These are phyloP conservation scores for Maccullochella peelii DNA, from an alignment of 2,113 vertebrate species.

Conservation along the genomic window DNA sequence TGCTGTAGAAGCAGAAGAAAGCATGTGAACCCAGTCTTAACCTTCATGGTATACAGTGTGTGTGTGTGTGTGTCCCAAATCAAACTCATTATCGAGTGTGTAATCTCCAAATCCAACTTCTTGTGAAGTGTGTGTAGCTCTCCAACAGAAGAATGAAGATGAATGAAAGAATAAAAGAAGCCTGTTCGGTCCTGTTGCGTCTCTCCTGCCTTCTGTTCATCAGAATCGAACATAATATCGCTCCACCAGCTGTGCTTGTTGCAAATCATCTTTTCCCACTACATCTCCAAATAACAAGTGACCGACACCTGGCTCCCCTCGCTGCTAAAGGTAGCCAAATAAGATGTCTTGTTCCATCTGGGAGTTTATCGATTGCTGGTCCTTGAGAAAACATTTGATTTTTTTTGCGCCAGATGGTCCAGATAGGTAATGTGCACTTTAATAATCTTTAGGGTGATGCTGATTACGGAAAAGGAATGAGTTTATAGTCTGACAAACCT, in stretches of 20 bases:
- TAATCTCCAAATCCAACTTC: slow-evolving; percentile 3
- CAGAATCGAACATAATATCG: slow-evolving; percentile 37
- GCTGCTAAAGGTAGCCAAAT: slow-evolving; percentile 50
- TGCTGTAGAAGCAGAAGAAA: background rate
- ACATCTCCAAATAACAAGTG: slow-evolving; percentile 46
- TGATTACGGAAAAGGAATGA: slow-evolving; percentile 53
- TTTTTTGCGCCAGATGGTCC: slow-evolving; percentile 47
- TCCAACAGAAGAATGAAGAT: slow-evolving; percentile 18
- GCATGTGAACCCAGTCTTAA: too few species aligned
- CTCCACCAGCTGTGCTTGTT: slow-evolving; percentile 49
- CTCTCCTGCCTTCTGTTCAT: slow-evolving; percentile 35
- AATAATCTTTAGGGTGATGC: slow-evolving; percentile 61
- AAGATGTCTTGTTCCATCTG: slow-evolving; percentile 47
- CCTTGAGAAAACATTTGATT: slow-evolving; percentile 39
- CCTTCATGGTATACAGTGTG: too few species aligned
- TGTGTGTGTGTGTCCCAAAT: background rate
- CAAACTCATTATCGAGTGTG: background rate
- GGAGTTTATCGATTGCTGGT: slow-evolving; percentile 48
- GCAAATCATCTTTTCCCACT: slow-evolving; percentile 39
- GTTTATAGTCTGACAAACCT: slow-evolving; percentile 66
- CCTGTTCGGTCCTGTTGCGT: background rate
- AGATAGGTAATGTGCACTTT: slow-evolving; percentile 52
- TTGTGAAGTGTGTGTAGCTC: background rate
- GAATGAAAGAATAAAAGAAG: slow-evolving; percentile 20
- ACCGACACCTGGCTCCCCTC: slow-evolving; percentile 11